Base-by-base conservation (phyloP, 92 coral and sea anemone species). In the Siderastrea siderea region DNA sequence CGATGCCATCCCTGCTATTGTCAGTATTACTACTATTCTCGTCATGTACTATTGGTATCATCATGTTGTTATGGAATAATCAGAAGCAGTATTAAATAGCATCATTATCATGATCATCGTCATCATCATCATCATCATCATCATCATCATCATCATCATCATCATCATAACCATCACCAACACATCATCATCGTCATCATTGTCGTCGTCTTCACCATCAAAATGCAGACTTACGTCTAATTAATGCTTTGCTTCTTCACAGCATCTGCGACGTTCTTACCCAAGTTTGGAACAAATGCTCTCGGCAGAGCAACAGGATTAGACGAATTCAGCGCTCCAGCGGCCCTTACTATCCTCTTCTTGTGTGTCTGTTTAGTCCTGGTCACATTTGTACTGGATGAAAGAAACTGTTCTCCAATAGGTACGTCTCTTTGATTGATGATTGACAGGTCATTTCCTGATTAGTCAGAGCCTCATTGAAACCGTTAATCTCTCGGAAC, bases 221-320 rank as follows among this genome's bases (percentile, higher is more conserved):
- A 67, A 67, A 68, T 68, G 73, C 9, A 44, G 13, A 43, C 7
- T 47, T 0, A 48, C 71, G 49, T 48, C 11, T 62, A 60, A 2
- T 62, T 49, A 1, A 26, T 48, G 16, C 6, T n/a, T 54, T 6
- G 3, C 62, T 77, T 68, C 47, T 91, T 70, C 58, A 19, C 71
- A 92, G 90, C 94, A 16, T 91, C 92, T 47, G 96, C 96, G 14
- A 93, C 96, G 50, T 93, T 90, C 53, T 84, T 93, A 60, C 90
- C 94, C 52, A 62, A 74, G 51, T 93, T 93, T 71, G 89, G 92
- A 12, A 75, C 78, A 68, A 93, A 80, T 44, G 45, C 46, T 52
- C 59, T 93, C 17, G 96, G 96, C 62, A 86, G 90, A 67, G 94
- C 89, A 50, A 93, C 96, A 3, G 90, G 92, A 50, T 68, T 93